phyloP scores from a whole-genome alignment of 1,140 invertebrate species.

The Asbolus verrucosus region DNA sequence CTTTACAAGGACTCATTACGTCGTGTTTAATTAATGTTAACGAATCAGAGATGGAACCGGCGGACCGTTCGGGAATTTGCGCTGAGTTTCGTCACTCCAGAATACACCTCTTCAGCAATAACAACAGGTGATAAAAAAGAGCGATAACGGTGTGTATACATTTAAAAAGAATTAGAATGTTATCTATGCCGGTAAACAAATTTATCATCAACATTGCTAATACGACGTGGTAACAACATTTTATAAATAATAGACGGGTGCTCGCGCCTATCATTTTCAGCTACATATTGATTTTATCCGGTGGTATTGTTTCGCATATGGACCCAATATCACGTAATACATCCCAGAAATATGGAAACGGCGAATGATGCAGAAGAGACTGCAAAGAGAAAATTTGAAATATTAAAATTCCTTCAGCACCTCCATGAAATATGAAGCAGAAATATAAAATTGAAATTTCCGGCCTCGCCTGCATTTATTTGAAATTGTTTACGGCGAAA shows the following conservation, averaged over 20 bases:
- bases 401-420: slow-evolving; percentile 3
- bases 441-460: too few relatives aligned
- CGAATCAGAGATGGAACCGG: too few relatives aligned
- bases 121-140: slow-evolving; percentile 32
- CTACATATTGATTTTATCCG: slow-evolving; percentile 23
- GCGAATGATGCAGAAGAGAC: background rate
- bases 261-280: slow-evolving; percentile 16
- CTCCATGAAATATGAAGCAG: too few relatives aligned
- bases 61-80: too few relatives aligned
- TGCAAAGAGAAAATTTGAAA: slow-evolving; percentile 19
- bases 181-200: slow-evolving; percentile 21
- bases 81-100: background rate
- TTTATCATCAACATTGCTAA: slow-evolving; percentile 19
- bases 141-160: background rate
- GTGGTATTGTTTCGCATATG: slow-evolving; percentile 21
- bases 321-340: slow-evolving; percentile 6
- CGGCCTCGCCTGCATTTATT: too few relatives aligned
- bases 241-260: slow-evolving; percentile 32
- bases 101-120: slow-evolving; percentile 21
- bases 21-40: too few relatives aligned
- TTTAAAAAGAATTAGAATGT: slow-evolving; percentile 4
- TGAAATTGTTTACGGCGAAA: too few relatives aligned
- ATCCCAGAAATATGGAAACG: too few relatives aligned
- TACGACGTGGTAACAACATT: slow-evolving; percentile 2
- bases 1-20: too few relatives aligned